A percentile compares a stretch with the other conserved stretches of the same genome.
Conservation (phyloP, 1,140 invertebrate genomes). For the Aphaenogaster ashmeadi region DNA sequence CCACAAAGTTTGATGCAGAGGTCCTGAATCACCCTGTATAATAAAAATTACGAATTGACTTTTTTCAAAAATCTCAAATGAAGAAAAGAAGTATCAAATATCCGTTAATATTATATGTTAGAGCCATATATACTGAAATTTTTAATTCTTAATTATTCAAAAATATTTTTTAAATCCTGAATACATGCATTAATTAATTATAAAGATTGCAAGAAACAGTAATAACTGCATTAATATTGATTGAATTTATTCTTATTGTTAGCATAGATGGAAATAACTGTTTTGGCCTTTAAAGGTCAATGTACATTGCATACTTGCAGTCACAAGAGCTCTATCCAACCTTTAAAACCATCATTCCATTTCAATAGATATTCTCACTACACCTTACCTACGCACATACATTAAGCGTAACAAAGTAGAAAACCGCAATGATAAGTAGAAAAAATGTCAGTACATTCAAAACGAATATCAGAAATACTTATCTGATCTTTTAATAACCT, state of each 20-base stretch:
- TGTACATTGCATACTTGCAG: neutral
- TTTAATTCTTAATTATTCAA: neutral
- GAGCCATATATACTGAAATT: neutral
- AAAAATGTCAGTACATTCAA: neutral
- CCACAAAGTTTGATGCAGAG: too few species aligned
- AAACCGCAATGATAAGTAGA: neutral
- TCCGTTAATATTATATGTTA: neutral
- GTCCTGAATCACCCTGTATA: too few species aligned
- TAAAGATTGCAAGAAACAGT: neutral
- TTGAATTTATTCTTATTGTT: slow-evolving; percentile 8
- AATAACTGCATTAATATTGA: neutral
- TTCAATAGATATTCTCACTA: slow-evolving; percentile 22
- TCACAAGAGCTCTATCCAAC: neutral
- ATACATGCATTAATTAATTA: neutral
- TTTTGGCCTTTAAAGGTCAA: slow-evolving; percentile 51
- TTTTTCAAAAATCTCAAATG: neutral
- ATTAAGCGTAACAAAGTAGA: neutral
- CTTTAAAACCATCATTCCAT: slow-evolving; percentile 37
- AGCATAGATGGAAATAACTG: neutral
- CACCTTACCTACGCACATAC: neutral
- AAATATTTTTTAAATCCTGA: neutral
- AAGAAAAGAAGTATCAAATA: neutral
- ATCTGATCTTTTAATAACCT: neutral
- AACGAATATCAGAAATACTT: neutral
- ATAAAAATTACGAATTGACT: neutral